phyloP scores from a whole-genome alignment of 2,113 vertebrate species.

The Tonatia bakeri region DNA sequence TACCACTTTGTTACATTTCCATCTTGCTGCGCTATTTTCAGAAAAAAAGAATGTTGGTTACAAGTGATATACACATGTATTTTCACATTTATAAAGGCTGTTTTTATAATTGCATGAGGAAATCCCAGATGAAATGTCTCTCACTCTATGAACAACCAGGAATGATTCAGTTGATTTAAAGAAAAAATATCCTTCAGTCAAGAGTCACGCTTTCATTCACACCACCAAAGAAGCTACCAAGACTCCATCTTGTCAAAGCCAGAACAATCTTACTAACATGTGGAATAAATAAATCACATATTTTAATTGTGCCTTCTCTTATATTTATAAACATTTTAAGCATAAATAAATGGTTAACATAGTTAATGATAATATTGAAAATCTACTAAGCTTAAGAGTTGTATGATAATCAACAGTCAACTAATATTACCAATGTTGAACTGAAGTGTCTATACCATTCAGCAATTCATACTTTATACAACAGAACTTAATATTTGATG shows the following conservation, averaged over 20 bases:
- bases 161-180: background rate
- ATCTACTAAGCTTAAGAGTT: background rate
- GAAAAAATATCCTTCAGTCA: background rate
- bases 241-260: background rate
- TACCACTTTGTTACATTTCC: slow-evolving; percentile 94
- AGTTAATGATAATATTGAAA: background rate
- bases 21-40: slow-evolving; percentile 87
- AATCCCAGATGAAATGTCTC: background rate
- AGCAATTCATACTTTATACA: background rate
- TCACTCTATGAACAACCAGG: background rate
- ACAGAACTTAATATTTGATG: slow-evolving; percentile 46
- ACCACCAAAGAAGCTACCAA: background rate
- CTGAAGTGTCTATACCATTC: background rate
- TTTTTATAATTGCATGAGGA: background rate
- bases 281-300: background rate
- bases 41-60: slow-evolving; percentile 45
- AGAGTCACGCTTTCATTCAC: background rate
- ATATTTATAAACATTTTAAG: background rate
- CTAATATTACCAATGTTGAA: background rate
- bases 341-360: background rate
- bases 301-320: background rate
- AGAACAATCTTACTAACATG: background rate
- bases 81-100: background rate
- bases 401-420: background rate
- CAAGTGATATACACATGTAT: background rate